A percentile compares a stretch with the other conserved stretches of the same genome.
These are phyloP conservation scores for Eristalis arbustorum DNA, from an alignment of 2,888 invertebrate species.

Conservation along the genomic window DNA sequence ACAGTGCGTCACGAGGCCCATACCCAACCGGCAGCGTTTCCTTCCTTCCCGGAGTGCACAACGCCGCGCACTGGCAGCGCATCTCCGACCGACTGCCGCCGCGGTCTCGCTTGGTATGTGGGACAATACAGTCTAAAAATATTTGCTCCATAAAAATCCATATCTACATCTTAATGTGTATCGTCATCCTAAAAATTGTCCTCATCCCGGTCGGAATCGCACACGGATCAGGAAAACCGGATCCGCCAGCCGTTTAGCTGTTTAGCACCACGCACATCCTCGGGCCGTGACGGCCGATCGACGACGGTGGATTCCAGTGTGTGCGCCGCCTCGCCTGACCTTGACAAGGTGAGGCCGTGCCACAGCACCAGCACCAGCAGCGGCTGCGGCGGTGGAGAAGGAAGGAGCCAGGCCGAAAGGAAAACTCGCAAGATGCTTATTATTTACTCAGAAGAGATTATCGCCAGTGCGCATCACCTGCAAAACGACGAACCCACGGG, in stretches of 20 bases:
- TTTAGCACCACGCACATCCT: conserved; percentile 55
- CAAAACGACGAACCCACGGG: conserved; percentile 49
- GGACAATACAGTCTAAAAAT: conserved; percentile 59
- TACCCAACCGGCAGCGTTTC: conserved; percentile 19
- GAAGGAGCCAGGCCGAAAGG: conserved; percentile 39
- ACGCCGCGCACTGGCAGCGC: conserved; percentile 14
- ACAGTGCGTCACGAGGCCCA: conserved; percentile 34
- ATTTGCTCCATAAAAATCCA: conserved; percentile 68
- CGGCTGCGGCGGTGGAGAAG: conserved; percentile 18
- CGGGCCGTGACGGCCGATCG: conserved; percentile 6
- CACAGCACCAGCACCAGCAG: conserved; percentile 11
- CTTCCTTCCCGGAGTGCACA: not conserved
- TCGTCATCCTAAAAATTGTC: conserved; percentile 58
- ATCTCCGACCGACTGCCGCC: conserved; percentile 1
- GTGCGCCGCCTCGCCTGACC: conserved; percentile 40
- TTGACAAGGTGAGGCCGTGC: conserved; percentile 59
- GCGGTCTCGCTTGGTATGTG: conserved; percentile 32
- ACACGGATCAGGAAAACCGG: conserved; percentile 30
- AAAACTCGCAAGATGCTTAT: conserved; percentile 59
- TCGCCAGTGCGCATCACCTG: conserved; percentile 66
- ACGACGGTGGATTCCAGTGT: not conserved
- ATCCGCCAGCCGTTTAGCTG: conserved; percentile 49
- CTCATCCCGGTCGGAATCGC: conserved; percentile 51
- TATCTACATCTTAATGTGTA: conserved; percentile 68
- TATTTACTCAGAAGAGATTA: conserved; percentile 68